A percentile compares a stretch with the other conserved stretches of the same genome.
phyloP scores from a whole-genome alignment of 2,113 vertebrate genomes.

The Prinia subflava region DNA sequence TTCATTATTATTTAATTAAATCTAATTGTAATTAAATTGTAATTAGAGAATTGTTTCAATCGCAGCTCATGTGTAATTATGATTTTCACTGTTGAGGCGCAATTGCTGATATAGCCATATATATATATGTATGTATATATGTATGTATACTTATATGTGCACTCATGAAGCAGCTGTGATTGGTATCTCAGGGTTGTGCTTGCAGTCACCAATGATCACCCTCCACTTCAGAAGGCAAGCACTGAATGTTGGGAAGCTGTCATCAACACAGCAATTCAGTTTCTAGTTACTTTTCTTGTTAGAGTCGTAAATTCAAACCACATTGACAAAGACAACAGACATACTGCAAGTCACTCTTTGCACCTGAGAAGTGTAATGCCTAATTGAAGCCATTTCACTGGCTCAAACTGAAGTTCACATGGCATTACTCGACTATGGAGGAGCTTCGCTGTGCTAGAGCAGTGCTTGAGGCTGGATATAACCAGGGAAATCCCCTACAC shows the following conservation, averaged over 20 bases:
- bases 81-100: background rate
- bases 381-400: constrained; percentile 1
- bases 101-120: background rate
- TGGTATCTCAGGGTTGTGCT: background rate
- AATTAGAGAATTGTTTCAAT: background rate
- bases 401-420: background rate
- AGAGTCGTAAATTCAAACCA: constrained; percentile 3
- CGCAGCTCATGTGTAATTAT: background rate
- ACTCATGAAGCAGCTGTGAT: background rate
- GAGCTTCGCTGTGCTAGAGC: background rate
- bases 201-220: background rate
- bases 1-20: background rate
- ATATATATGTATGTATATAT: too few relatives aligned
- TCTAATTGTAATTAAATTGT: background rate
- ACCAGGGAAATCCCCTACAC: background rate
- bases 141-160: too few relatives aligned
- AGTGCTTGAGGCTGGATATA: background rate
- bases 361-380: background rate
- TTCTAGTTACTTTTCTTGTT: background rate
- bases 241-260: background rate
- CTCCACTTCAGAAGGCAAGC: background rate
- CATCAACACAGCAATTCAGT: background rate
- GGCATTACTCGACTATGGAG: background rate
- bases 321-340: background rate
- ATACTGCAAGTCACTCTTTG: background rate